Percentiles rank a stretch among this genome's conserved stretches.
Evolutionary conservation across 2,888 invertebrate species (phyloP).

Genomic region (Andrena dorsata): DNA sequence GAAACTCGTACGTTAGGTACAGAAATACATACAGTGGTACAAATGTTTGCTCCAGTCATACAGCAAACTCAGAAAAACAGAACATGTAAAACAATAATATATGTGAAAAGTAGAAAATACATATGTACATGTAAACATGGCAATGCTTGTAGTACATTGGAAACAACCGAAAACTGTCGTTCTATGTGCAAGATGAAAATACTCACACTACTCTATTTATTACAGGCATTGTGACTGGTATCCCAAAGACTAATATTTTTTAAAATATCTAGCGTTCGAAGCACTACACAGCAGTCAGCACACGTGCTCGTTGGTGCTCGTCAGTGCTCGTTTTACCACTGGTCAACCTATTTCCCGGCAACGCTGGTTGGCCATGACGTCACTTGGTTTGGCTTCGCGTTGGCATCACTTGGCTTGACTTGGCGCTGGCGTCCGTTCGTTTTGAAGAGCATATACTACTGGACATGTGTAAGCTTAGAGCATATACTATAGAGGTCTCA

Average conservation of each 20-base stretch:
- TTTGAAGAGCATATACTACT: too few relatives aligned
- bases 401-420: too few relatives aligned
- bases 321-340: too few relatives aligned
- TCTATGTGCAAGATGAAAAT: not conserved
- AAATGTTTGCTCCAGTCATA: not conserved
- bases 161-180: constrained; percentile 25
- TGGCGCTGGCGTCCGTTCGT: too few relatives aligned
- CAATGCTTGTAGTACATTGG: not conserved
- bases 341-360: too few relatives aligned
- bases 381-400: too few relatives aligned
- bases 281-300: not conserved
- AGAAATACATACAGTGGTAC: not conserved
- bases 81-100: not conserved
- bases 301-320: too few relatives aligned
- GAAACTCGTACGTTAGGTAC: not conserved
- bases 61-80: not conserved
- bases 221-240: constrained; percentile 75
- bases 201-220: constrained; percentile 85
- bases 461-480: too few relatives aligned
- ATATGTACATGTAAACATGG: constrained; percentile 17
- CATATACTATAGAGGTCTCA: too few relatives aligned
- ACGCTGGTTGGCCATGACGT: too few relatives aligned
- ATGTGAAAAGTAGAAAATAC: constrained; percentile 1
- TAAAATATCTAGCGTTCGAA: not conserved
- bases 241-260: not conserved